A percentile compares a stretch with the other conserved stretches of the same genome.
Conservation (phyloP, 2,888 invertebrate genomes). For the Acronicta psi region DNA sequence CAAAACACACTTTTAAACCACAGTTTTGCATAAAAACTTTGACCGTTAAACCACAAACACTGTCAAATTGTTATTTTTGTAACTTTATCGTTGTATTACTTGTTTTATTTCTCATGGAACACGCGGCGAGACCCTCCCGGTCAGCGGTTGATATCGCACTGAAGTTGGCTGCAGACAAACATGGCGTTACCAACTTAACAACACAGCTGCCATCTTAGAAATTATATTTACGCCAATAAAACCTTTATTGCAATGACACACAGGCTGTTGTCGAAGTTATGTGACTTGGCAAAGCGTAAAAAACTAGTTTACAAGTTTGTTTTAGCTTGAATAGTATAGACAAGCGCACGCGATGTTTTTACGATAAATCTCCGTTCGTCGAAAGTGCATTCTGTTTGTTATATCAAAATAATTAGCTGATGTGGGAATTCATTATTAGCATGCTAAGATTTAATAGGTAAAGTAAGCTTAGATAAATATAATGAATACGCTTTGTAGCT, state of each 20-base stretch:
- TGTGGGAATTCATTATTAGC: constrained; percentile 32
- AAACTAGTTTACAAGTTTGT: constrained; percentile 37
- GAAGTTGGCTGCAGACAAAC: constrained; percentile 45
- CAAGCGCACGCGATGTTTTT: constrained; percentile 53
- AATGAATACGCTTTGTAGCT: not conserved
- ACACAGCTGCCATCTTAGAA: constrained; percentile 23
- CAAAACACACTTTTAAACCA: constrained; percentile 24
- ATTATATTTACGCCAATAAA: not conserved
- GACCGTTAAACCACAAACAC: constrained; percentile 23
- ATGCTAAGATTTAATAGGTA: constrained; percentile 8
- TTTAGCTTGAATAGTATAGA: constrained; percentile 25
- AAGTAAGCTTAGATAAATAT: not conserved
- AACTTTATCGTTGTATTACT: constrained; percentile 20
- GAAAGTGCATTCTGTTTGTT: constrained; percentile 56
- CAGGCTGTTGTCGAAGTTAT: constrained; percentile 14
- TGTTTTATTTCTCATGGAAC: constrained; percentile 14
- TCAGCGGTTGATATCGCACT: constrained; percentile 32
- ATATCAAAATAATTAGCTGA: constrained; percentile 30
- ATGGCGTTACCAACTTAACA: constrained; percentile 26
- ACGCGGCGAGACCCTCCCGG: constrained; percentile 18
- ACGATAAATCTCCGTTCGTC: constrained; percentile 40
- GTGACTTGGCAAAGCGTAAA: constrained; percentile 8
- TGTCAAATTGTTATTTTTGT: constrained; percentile 17
- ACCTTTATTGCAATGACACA: constrained; percentile 5
- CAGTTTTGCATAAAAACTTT: constrained; percentile 22